Evolutionary conservation across 2,113 vertebrate species (phyloP).

Genomic region (Microtus pennsylvanicus): DNA sequence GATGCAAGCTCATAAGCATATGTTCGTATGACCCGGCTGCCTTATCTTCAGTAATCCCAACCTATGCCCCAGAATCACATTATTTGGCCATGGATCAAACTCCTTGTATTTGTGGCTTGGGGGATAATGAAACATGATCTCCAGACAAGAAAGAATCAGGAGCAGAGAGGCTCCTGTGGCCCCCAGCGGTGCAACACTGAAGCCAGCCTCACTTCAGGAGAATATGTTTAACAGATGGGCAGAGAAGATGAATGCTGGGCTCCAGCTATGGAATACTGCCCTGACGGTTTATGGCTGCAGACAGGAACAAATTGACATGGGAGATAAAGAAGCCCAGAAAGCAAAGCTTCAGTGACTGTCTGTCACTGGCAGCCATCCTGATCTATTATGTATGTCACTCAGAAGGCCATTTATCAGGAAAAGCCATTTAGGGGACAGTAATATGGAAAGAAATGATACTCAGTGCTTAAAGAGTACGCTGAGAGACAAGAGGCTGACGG

Average conservation of each 20-base stretch:
- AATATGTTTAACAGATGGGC: neutral
- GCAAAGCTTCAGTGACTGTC: neutral
- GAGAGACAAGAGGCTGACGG: neutral
- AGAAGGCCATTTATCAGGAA: slow-evolving; percentile 28
- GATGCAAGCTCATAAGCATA: slow-evolving; percentile 76
- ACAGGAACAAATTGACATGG: neutral
- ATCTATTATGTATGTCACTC: neutral
- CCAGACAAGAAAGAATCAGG: slow-evolving; percentile 68
- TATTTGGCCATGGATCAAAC: slow-evolving; percentile 74
- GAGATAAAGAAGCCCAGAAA: slow-evolving; percentile 40
- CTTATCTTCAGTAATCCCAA: slow-evolving; percentile 79
- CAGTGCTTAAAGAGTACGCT: neutral
- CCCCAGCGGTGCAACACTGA: neutral
- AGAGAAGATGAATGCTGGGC: neutral
- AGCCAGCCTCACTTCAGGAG: slow-evolving; percentile 39
- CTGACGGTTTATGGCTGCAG: neutral
- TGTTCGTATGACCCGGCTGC: slow-evolving; percentile 76
- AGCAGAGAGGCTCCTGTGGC: slow-evolving; percentile 46
- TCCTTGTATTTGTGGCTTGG: slow-evolving; percentile 74
- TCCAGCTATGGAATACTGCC: neutral
- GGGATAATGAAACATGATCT: slow-evolving; percentile 68
- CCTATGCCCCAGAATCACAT: slow-evolving; percentile 74
- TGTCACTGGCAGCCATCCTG: neutral
- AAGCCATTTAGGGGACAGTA: slow-evolving; percentile 20
- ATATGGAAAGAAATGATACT: neutral